Conservation (phyloP, 2,113 vertebrate genomes). For the Oryzias curvinotus region DNA sequence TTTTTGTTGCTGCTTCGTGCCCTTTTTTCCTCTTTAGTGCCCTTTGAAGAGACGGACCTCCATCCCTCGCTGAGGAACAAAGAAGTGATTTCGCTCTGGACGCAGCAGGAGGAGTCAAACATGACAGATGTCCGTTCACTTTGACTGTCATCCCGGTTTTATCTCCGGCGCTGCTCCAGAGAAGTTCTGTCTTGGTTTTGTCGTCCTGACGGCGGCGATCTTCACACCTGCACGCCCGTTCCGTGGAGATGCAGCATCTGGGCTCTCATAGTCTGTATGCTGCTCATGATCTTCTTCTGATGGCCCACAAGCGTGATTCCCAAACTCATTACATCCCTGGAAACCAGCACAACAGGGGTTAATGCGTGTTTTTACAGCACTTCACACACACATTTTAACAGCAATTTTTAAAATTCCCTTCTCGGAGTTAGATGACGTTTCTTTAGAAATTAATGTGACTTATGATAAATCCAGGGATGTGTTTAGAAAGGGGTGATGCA, state of each 20-base stretch:
- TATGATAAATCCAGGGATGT: too few relatives aligned
- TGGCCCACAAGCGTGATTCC: conserved; percentile 97
- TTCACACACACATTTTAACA: background rate
- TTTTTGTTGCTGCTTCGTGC: conserved; percentile 60
- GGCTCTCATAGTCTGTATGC: conserved; percentile 99
- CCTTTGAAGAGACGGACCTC: conserved; percentile 57
- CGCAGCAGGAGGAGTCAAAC: conserved; percentile 61
- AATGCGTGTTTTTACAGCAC: background rate
- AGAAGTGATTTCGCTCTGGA: conserved; percentile 67
- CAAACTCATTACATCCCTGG: conserved; percentile 97
- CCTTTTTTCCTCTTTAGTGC: conserved; percentile 53
- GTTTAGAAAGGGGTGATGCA: too few relatives aligned
- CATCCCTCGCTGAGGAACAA: conserved; percentile 64
- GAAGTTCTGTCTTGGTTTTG: conserved; percentile 51
- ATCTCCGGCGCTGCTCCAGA: conserved; percentile 74
- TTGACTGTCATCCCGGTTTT: conserved; percentile 33
- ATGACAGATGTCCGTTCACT: conserved; percentile 42
- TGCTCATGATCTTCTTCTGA: conserved; percentile 99
- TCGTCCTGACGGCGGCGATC: conserved; percentile 61
- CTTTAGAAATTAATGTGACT: too few relatives aligned
- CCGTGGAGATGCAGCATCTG: conserved; percentile 99
- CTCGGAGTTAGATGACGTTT: too few relatives aligned
- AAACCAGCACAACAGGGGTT: conserved; percentile 73
- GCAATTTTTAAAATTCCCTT: too few relatives aligned
- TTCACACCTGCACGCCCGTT: conserved; percentile 97